phyloP scores from a whole-genome alignment of 2,888 invertebrate genomes.

The Metellina segmentata region DNA sequence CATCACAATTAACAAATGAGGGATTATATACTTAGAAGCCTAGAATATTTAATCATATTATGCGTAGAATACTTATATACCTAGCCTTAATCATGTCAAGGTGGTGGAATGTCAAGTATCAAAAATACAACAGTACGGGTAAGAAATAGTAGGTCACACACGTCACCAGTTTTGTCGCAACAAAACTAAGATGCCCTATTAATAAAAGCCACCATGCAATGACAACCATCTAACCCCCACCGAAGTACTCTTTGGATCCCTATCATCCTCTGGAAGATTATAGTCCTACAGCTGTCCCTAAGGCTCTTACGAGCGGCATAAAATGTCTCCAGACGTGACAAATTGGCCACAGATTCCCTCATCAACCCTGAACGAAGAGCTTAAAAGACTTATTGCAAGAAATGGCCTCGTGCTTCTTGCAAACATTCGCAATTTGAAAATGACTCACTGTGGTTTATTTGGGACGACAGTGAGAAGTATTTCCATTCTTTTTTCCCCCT shows the following conservation, averaged over 20 bases:
- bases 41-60: too few species aligned
- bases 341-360: slow-evolving; percentile 22
- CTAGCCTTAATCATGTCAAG: too few species aligned
- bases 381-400: slow-evolving; percentile 6
- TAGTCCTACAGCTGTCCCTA: slow-evolving; percentile 4
- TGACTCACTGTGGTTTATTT: slow-evolving; percentile 34
- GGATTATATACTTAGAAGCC: too few species aligned
- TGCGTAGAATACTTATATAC: too few species aligned
- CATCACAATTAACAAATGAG: too few species aligned
- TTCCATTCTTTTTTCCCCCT: slow-evolving; percentile 11
- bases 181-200: background rate
- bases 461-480: slow-evolving; percentile 16
- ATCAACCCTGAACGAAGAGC: background rate
- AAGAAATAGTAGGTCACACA: too few species aligned
- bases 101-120: too few species aligned
- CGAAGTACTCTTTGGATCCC: background rate
- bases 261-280: slow-evolving; percentile 24
- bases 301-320: background rate
- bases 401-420: background rate
- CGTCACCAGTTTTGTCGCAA: too few species aligned
- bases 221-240: slow-evolving; percentile 5
- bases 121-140: too few species aligned
- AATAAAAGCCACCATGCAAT: background rate
- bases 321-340: slow-evolving; percentile 13
- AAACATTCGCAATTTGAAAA: slow-evolving; percentile 43